phyloP scores from a whole-genome alignment of 37 sponge, comb jelly and placozoan genomes.

The Ephydatia muelleri region DNA sequence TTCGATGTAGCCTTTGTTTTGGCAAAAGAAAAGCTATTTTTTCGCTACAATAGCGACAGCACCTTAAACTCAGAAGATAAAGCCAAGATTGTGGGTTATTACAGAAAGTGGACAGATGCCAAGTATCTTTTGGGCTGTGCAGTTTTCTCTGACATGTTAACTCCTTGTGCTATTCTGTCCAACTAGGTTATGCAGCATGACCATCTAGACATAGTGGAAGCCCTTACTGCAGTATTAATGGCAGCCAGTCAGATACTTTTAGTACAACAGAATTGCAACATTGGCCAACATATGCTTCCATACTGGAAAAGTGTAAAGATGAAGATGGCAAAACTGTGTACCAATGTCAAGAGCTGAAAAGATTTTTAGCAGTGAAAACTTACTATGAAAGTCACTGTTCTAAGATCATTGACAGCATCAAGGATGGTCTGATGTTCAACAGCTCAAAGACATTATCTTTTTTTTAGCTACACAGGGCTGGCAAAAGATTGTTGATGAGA shows the following conservation, averaged over 20 bases:
- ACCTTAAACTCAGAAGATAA: constrained; percentile 40
- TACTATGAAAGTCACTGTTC: constrained; percentile 45
- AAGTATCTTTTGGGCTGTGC: constrained; percentile 79
- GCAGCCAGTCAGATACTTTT: constrained; percentile 48
- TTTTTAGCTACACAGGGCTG: constrained; percentile 66
- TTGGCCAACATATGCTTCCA: constrained; percentile 67
- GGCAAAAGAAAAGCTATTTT: no score
- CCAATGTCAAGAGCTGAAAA: constrained; percentile 49
- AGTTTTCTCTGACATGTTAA: constrained; percentile 54
- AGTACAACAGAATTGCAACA: constrained; percentile 44
- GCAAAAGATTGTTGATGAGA: constrained; percentile 56
- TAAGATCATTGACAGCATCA: constrained; percentile 48
- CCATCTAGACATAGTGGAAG: constrained; percentile 48
- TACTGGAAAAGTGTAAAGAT: constrained; percentile 38
- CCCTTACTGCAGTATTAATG: constrained; percentile 48
- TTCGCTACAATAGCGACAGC: constrained; percentile 32
- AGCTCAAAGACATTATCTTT: constrained; percentile 60
- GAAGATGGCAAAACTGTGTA: constrained; percentile 42
- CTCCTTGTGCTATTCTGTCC: constrained; percentile 62
- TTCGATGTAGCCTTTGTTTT: constrained; percentile 31
- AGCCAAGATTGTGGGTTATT: constrained; percentile 63
- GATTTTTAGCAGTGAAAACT: constrained; percentile 25
- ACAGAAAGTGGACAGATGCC: constrained; percentile 55
- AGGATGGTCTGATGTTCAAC: constrained; percentile 65
- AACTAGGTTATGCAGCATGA: constrained; percentile 66